Base-by-base conservation (phyloP, 1,140 invertebrate genomes). In the Drosophila varians region DNA sequence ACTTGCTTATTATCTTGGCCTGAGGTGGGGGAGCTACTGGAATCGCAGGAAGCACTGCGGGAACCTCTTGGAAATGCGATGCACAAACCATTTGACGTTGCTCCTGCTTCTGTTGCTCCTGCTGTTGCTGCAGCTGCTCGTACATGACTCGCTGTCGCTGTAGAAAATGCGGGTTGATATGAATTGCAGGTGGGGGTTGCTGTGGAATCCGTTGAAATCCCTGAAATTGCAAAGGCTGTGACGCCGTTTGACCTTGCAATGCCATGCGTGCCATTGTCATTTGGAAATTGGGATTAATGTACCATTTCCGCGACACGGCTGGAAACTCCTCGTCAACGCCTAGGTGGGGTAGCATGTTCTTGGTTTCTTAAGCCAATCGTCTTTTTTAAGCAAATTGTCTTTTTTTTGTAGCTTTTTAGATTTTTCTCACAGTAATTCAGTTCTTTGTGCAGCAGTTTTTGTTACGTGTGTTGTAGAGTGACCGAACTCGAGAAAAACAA, bases 241-340 rank as follows among this genome's bases (percentile, higher is more conserved):
- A 52, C 60, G 42, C 54, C 45, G 54, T 42, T 56, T 65, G 83
- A 56, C 73, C 73, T 84, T 83, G 71, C 47, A 75, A 26, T 12
- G 72, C 38, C 14, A 9, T 46, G 58, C 19, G 62, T 4, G 43
- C 36, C 21, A 74, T 23, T 19, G 43, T 42, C 21, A 74, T 38
- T 18, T 86, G 36, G 53, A 83, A 89, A 69, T 75, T 88, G 26
- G 78, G 80, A 71, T 90, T 90, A 43, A 90, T 84, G 42, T 84
- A 84, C 60, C 87, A 76, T 11, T 74, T 90, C 21, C 84, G 64
- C 5, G 64, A 51, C n/a, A 62, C 43, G 9, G 77, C 54, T n/a
- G 74, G 60, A 34, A 64, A 26, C 12, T 36, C 64, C 12, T 83
- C 77, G 16, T 88, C 71, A 18, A 62, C 36, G 19, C 65, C 75